These are phyloP conservation scores for Pardalotus punctatus DNA, from an alignment of 2,113 vertebrate species.

Conservation along the genomic window DNA sequence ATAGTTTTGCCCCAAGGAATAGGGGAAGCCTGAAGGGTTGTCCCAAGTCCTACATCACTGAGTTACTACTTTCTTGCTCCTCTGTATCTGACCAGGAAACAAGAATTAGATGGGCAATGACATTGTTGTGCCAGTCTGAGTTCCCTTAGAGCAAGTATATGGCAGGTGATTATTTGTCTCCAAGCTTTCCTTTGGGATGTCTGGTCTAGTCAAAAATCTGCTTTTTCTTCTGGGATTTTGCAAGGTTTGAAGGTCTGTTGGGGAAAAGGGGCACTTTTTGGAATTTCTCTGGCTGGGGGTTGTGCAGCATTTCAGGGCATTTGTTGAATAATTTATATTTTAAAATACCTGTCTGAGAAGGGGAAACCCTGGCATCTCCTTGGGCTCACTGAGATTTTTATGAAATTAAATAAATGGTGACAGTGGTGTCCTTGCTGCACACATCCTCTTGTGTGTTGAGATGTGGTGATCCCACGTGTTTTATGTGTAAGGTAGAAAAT, in stretches of 20 bases:
- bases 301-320: fast-evolving
- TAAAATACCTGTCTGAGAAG: not conserved
- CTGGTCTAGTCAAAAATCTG: not conserved
- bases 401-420: not conserved
- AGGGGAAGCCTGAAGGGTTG: not conserved
- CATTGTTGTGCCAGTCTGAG: not conserved
- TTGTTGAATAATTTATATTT: not conserved
- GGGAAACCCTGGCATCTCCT: not conserved
- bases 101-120: not conserved
- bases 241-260: not conserved
- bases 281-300: not conserved
- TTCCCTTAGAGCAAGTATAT: not conserved
- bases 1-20: not conserved
- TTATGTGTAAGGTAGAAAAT: not conserved
- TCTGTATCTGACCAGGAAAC: not conserved
- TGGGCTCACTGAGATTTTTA: not conserved
- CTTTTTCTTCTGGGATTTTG: not conserved
- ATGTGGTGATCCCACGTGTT: not conserved
- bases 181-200: not conserved
- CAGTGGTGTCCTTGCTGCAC: not conserved
- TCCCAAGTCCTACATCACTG: fast-evolving
- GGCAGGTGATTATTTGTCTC: not conserved
- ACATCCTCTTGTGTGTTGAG: not conserved
- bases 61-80: not conserved
- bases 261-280: not conserved